These are phyloP conservation scores for Anastrepha ludens DNA, from an alignment of 1,140 invertebrate species.

Conservation along the genomic window DNA sequence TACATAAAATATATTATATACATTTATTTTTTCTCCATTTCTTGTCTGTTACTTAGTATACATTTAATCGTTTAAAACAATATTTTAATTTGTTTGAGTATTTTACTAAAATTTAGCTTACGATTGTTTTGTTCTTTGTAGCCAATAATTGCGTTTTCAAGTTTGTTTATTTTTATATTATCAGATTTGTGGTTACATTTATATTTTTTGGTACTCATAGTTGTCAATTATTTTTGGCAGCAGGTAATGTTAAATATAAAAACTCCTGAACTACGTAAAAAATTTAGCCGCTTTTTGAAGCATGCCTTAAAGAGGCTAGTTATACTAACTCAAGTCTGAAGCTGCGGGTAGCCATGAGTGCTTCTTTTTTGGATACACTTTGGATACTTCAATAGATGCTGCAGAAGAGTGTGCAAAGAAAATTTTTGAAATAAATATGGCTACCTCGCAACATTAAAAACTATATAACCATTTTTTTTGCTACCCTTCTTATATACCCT, in stretches of 20 bases:
- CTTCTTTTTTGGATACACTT: too few relatives aligned
- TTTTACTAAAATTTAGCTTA: slow-evolving; percentile 56
- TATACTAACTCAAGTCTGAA: too few relatives aligned
- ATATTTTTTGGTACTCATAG: not conserved
- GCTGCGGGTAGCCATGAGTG: too few relatives aligned
- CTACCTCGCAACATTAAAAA: not conserved
- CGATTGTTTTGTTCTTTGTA: slow-evolving; percentile 48
- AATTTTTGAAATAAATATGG: not conserved
- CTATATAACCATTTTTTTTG: not conserved
- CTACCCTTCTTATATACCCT: not conserved
- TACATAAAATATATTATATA: not conserved
- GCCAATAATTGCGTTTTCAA: not conserved
- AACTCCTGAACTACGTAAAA: too few relatives aligned
- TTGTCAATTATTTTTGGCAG: not conserved
- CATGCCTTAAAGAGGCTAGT: too few relatives aligned
- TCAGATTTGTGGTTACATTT: not conserved
- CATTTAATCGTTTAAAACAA: not conserved
- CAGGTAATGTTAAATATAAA: not conserved
- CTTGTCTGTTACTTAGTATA: not conserved
- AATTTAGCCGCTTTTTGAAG: too few relatives aligned
- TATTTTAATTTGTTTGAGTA: slow-evolving; percentile 58
- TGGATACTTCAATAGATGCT: too few relatives aligned
- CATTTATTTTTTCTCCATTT: not conserved
- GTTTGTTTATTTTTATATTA: not conserved
- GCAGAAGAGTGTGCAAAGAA: too few relatives aligned